Evolutionary conservation across 2,888 invertebrate genomes (phyloP).

Genomic region (Tinea pellionella): DNA sequence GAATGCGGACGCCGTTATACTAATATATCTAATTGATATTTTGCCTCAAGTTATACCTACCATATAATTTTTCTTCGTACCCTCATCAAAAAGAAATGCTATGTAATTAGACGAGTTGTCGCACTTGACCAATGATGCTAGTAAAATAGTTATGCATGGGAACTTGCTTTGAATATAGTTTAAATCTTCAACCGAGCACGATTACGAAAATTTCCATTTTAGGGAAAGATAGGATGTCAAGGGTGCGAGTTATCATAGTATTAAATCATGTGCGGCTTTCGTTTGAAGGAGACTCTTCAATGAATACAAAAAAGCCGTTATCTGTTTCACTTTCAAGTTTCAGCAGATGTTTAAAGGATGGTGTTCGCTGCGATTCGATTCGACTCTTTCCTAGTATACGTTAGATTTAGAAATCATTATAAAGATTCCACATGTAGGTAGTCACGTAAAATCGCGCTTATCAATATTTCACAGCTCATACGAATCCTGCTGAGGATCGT

Average conservation of each 20-base stretch:
- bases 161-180: background rate
- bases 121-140: slow-evolving; percentile 1
- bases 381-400: no score
- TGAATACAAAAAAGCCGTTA: background rate
- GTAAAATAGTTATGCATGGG: background rate
- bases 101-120: slow-evolving; percentile 4
- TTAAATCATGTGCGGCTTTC: slow-evolving; percentile 8
- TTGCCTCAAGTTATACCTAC: background rate
- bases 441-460: background rate
- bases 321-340: background rate
- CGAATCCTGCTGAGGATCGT: slow-evolving; percentile 23
- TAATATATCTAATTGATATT: background rate
- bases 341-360: background rate
- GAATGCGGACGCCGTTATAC: slow-evolving; percentile 6
- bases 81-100: slow-evolving; percentile 6
- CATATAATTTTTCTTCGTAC: slow-evolving; percentile 2
- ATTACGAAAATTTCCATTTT: background rate
- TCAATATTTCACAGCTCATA: background rate
- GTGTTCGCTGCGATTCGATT: no score
- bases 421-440: background rate
- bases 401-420: no score
- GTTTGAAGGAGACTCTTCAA: background rate
- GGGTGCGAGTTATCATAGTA: slow-evolving; percentile 5
- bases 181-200: background rate
- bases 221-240: background rate